Evolutionary conservation across 2,113 vertebrate species (phyloP).

Genomic region (Phalacrocorax pelagicus): DNA sequence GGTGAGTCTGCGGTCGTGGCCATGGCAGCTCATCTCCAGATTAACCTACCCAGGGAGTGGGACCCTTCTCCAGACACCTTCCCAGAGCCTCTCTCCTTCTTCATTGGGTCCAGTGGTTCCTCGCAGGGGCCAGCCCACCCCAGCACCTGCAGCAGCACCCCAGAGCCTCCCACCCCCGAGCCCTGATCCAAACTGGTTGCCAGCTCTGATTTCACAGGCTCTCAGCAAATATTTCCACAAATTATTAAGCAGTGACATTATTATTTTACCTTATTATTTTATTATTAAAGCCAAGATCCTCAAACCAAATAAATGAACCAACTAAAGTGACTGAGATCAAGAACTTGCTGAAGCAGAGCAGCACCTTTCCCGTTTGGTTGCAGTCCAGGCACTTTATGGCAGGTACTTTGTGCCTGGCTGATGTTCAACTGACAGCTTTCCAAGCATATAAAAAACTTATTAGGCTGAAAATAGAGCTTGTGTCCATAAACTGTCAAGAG

Average conservation of each 20-base stretch:
- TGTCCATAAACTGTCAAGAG: conserved; percentile 46
- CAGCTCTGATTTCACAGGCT: neutral
- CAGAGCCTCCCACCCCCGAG: neutral
- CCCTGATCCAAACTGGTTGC: neutral
- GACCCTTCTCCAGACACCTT: neutral
- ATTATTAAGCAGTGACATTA: neutral
- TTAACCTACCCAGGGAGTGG: neutral
- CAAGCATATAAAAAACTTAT: conserved; percentile 70
- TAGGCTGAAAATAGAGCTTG: conserved; percentile 76
- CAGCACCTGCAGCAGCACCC: accelerated
- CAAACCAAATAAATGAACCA: neutral
- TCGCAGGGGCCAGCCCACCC: neutral
- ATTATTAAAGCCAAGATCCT: neutral
- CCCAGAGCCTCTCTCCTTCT: neutral
- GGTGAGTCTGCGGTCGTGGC: neutral
- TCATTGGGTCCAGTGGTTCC: neutral
- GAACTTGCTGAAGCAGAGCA: conserved; percentile 5
- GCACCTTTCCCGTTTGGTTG: neutral
- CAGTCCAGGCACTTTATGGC: conserved; percentile 16
- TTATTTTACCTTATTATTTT: neutral
- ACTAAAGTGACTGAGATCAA: neutral
- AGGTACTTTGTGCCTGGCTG: conserved; percentile 69
- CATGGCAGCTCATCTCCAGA: neutral
- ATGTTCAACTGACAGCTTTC: conserved; percentile 64
- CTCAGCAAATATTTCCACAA: neutral